Conservation (phyloP, 1,140 invertebrate genomes). For the Pantala flavescens region DNA sequence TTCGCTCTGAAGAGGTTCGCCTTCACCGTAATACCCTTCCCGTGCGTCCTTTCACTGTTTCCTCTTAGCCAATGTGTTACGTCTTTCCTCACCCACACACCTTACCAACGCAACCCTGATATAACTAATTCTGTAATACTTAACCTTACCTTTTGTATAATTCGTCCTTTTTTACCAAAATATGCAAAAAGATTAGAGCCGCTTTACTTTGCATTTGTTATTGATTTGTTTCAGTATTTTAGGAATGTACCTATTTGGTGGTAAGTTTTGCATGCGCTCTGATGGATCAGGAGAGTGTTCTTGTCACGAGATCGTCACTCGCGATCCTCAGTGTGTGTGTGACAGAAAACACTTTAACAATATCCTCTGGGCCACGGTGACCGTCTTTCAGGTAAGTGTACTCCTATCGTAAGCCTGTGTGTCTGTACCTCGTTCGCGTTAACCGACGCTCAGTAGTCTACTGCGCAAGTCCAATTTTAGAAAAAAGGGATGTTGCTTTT, state of each 20-base stretch:
- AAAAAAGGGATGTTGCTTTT: no score
- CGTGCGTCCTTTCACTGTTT: neutral
- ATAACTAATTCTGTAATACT: neutral
- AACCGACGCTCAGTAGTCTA: no score
- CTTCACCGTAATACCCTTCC: neutral
- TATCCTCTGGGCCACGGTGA: slow-evolving; percentile 91
- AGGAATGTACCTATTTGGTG: slow-evolving; percentile 97
- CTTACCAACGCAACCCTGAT: neutral
- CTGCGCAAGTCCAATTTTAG: no score
- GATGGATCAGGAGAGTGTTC: slow-evolving; percentile 79
- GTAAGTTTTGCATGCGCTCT: slow-evolving; percentile 96
- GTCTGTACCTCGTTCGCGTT: no score
- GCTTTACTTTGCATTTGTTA: slow-evolving; percentile 10
- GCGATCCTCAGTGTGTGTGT: slow-evolving; percentile 79
- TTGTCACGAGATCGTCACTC: slow-evolving; percentile 78
- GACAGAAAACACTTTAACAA: slow-evolving; percentile 96
- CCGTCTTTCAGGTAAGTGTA: slow-evolving; percentile 86
- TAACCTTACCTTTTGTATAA: neutral
- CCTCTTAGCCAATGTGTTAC: neutral
- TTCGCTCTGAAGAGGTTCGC: no score
- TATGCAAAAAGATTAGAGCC: slow-evolving; percentile 2
- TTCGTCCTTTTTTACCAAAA: neutral
- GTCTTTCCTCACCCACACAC: neutral
- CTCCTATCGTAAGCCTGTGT: neutral
- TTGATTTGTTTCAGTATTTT: slow-evolving; percentile 68